phyloP scores from a whole-genome alignment of 2,888 invertebrate genomes.

The Drosophila mulleri region DNA sequence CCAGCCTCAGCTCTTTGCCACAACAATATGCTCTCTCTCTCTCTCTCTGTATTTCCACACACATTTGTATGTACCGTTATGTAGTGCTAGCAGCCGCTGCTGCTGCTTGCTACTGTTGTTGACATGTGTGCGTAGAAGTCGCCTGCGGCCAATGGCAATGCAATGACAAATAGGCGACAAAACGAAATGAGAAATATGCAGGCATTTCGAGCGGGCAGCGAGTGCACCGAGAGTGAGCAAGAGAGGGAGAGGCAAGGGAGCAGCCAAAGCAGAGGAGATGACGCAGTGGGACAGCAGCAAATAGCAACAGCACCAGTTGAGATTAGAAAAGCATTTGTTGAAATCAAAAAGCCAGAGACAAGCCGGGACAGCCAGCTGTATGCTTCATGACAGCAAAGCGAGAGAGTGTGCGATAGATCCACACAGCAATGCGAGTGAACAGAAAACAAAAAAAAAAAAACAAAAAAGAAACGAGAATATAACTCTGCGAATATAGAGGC shows the following conservation, averaged over 20 bases:
- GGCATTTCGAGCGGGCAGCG: slow-evolving; percentile 33
- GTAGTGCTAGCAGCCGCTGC: slow-evolving; percentile 10
- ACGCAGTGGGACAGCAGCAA: slow-evolving; percentile 15
- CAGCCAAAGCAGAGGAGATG: neutral
- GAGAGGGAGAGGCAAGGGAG: neutral
- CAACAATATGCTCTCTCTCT: neutral
- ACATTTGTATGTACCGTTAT: neutral
- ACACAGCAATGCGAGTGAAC: slow-evolving; percentile 19
- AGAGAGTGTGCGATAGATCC: slow-evolving; percentile 4
- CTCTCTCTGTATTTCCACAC: neutral
- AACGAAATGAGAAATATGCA: slow-evolving; percentile 78
- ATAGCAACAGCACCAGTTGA: slow-evolving; percentile 50
- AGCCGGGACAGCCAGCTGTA: slow-evolving; percentile 41
- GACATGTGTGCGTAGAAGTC: slow-evolving; percentile 68
- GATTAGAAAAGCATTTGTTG: slow-evolving; percentile 79
- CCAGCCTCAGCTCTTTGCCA: neutral
- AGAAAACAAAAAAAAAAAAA: neutral
- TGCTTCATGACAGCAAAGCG: slow-evolving; percentile 45
- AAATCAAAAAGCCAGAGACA: slow-evolving; percentile 72
- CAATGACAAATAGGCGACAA: slow-evolving; percentile 81
- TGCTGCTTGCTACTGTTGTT: slow-evolving; percentile 55
- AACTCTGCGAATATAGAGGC: slow-evolving; percentile 6
- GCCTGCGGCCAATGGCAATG: slow-evolving; percentile 65
- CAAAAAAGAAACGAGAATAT: neutral
- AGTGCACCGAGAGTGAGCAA: neutral